Evolutionary conservation across 2,888 invertebrate genomes (phyloP).

Genomic region (Drosophila birchii): DNA sequence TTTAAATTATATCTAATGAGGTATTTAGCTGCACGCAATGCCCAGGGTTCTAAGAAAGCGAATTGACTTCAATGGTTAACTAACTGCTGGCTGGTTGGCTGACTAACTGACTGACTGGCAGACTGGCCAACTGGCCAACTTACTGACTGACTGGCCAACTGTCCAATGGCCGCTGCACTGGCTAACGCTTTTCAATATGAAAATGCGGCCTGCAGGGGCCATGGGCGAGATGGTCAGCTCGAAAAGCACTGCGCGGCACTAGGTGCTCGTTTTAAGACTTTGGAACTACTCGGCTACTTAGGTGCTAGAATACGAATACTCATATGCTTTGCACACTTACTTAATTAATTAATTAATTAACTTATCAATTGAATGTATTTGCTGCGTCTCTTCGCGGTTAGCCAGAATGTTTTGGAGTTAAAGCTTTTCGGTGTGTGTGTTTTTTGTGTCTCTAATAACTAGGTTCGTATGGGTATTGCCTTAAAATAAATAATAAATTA

Average conservation of each 20-base stretch:
- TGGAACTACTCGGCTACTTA: slow-evolving; percentile 37
- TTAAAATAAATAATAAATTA: slow-evolving; percentile 50
- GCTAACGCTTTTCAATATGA: slow-evolving; percentile 71
- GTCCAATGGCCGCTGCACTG: slow-evolving; percentile 53
- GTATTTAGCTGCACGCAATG: slow-evolving; percentile 81
- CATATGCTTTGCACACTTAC: slow-evolving; percentile 74
- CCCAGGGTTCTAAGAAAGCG: slow-evolving; percentile 62
- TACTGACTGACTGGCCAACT: slow-evolving; percentile 42
- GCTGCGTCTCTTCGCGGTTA: slow-evolving; percentile 57
- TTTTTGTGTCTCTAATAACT: slow-evolving; percentile 19
- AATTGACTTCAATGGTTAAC: slow-evolving; percentile 72
- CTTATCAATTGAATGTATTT: slow-evolving; percentile 67
- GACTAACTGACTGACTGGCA: slow-evolving; percentile 9
- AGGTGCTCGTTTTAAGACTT: slow-evolving; percentile 52
- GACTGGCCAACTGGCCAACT: slow-evolving; percentile 2
- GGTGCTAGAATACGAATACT: slow-evolving; percentile 41
- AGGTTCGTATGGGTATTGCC: slow-evolving; percentile 8
- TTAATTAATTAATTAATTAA: slow-evolving; percentile 72
- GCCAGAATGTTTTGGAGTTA: slow-evolving; percentile 72
- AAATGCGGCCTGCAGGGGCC: slow-evolving; percentile 55
- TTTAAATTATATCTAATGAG: slow-evolving; percentile 80
- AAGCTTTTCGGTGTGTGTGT: slow-evolving; percentile 61
- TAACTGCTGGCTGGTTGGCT: slow-evolving; percentile 28
- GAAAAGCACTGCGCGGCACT: slow-evolving; percentile 55
- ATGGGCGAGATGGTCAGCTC: slow-evolving; percentile 19